Base-by-base conservation (phyloP, 1,140 invertebrate genomes). In the Trissolcus basalis region DNA sequence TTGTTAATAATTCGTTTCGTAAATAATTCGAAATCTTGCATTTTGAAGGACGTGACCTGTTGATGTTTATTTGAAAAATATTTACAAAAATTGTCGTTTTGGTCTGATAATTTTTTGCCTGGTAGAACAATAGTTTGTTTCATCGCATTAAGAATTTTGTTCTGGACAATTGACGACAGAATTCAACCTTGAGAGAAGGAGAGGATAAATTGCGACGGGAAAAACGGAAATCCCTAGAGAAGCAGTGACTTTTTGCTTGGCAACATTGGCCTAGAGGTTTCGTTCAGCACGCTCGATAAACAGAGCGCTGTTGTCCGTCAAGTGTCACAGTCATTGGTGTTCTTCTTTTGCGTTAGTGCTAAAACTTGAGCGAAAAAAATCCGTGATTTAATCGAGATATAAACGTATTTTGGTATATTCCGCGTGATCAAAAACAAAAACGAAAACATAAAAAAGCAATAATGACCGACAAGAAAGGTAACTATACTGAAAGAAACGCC, bases 391-490 rank as follows among this genome's bases (percentile, higher is more conserved):
- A 83, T 82, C 81, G 79, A 79, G 48, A 78, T 76, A 79, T 80
- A 65, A 19, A 69, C 80, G 79, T 79, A 78, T 78, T 80, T 81
- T 82, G 82, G 81, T 79, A 78, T 84, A 83, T 70, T 80, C 81
- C 81, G 79, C 83, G 82, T 82, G 84, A 58, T 81, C 70, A 78
- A 78, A 77, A 85, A 86, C 83, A 81, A 85, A 88, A 87, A 86
- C 85, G 83, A 86, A 86, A 86, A 78, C 85, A 88, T 85, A 87
- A 89, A 78, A 89, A 89, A 89, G 87, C 73, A 71, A 88, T 87
- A 87, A 88, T 88, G 87, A 84, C 86, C 79, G 87, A 88, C 87
- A 89, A 89, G 72, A 89, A 89, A 89, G 87, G 87, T 89, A 89
- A 89, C 78, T 89, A 89, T 88, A 80, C 50, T 63, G 9, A n/a